These are phyloP conservation scores for Manis javanica DNA, from an alignment of 2,797 vertebrate genomes.

Conservation along the genomic window DNA sequence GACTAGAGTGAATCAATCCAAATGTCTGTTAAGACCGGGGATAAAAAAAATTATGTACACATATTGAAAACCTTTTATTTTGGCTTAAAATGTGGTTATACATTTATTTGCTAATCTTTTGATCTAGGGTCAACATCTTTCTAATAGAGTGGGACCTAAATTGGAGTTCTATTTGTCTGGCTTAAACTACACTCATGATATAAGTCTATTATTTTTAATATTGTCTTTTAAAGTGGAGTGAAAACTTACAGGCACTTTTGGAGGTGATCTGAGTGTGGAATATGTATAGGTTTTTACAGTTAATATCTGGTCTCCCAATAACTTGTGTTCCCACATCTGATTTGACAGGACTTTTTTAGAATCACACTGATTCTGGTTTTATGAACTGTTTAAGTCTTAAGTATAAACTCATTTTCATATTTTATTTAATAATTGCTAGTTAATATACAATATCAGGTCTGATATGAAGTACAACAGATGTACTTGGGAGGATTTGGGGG, in stretches of 20 bases:
- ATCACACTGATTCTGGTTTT: not conserved
- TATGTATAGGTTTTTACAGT: not conserved
- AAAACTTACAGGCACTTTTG: not conserved
- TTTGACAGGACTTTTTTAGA: not conserved
- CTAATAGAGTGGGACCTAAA: not conserved
- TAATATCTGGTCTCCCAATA: not conserved
- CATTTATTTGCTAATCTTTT: not conserved
- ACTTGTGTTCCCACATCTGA: not conserved
- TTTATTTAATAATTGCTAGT: not conserved
- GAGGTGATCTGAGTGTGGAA: not conserved
- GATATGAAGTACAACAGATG: not conserved
- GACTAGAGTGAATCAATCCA: not conserved
- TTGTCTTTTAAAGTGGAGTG: not conserved
- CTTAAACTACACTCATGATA: not conserved
- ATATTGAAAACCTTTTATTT: not conserved
- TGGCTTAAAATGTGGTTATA: not conserved
- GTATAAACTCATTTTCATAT: not conserved
- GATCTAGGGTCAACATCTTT: not conserved
- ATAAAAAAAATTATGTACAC: not conserved
- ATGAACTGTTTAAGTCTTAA: not conserved
- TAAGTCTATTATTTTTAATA: not conserved
- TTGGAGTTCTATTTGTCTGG: not conserved
- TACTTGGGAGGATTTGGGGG: not conserved
- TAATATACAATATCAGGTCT: not conserved
- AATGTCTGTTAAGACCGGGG: not conserved